Conservation (phyloP, 1,140 invertebrate species). For the Dreissena polymorpha region DNA sequence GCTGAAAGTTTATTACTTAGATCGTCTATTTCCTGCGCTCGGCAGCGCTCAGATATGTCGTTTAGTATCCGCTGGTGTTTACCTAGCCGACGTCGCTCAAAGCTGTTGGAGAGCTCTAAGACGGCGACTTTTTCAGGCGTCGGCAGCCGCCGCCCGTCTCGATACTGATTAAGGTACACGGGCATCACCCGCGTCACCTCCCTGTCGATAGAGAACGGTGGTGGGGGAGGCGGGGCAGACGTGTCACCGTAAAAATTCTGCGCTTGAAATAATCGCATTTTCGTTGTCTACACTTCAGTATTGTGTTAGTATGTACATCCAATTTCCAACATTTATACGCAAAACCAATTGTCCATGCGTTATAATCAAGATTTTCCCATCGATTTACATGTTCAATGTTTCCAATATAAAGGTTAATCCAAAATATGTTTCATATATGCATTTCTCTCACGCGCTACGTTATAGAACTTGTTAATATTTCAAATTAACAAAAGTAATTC, state of each 20-base stretch:
- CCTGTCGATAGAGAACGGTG: conserved; percentile 56
- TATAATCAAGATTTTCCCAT: too few relatives aligned
- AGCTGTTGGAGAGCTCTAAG: conserved; percentile 63
- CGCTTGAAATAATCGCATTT: conserved; percentile 60
- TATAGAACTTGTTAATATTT: too few relatives aligned
- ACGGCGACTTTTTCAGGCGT: conserved; percentile 67
- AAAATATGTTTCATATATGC: too few relatives aligned
- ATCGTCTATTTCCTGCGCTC: conserved; percentile 63
- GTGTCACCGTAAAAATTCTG: conserved; percentile 37
- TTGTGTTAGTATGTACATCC: too few relatives aligned
- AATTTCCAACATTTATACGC: too few relatives aligned
- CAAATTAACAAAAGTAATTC: too few relatives aligned
- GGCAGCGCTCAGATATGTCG: conserved; percentile 64
- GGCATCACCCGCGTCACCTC: conserved; percentile 52
- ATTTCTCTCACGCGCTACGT: too few relatives aligned
- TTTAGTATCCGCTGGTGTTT: conserved; percentile 66
- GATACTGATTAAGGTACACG: conserved; percentile 55
- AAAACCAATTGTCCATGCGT: too few relatives aligned
- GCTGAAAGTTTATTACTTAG: conserved; percentile 48
- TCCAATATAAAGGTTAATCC: too few relatives aligned
- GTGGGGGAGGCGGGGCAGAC: conserved; percentile 53
- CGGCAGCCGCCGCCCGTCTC: conserved; percentile 63
- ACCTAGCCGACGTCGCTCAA: conserved; percentile 64
- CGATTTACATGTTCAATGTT: too few relatives aligned
- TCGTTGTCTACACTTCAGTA: neutral